Percentiles rank a stretch among this genome's conserved stretches.
Conservation (phyloP, 2,113 vertebrate species). For the Pterocles gutturalis region DNA sequence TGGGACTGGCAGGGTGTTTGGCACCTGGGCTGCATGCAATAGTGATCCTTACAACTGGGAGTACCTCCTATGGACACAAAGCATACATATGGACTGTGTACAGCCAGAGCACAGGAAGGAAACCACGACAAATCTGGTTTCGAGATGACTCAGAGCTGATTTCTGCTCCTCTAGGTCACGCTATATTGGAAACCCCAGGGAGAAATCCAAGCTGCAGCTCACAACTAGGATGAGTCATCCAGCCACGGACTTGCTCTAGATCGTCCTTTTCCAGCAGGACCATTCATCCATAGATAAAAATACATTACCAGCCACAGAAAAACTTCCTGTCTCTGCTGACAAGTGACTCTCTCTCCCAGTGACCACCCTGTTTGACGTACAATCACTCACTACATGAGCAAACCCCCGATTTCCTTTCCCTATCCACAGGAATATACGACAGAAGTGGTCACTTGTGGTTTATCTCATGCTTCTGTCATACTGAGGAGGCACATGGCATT, state of each 20-base stretch:
- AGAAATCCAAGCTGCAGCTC: not conserved
- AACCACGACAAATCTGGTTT: accelerated
- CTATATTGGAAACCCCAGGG: not conserved
- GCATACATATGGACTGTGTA: not conserved
- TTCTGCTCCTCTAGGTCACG: not conserved
- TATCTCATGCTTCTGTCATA: not conserved
- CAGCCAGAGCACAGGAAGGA: not conserved
- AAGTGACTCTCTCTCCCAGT: not conserved
- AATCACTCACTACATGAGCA: not conserved
- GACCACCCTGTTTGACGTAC: not conserved
- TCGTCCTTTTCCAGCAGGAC: not conserved
- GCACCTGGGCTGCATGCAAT: too few species aligned
- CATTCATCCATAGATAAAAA: not conserved
- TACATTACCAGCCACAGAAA: not conserved
- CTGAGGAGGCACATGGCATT: not conserved
- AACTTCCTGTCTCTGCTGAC: not conserved
- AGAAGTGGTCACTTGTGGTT: not conserved
- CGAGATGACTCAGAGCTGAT: not conserved
- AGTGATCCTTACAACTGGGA: not conserved
- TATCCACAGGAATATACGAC: not conserved
- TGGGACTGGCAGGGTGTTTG: not conserved
- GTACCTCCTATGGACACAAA: not conserved
- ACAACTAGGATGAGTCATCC: not conserved
- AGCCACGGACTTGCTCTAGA: not conserved
- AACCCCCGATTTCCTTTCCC: not conserved